Evolutionary conservation across 2,797 vertebrate genomes (phyloP).

Genomic region (Fratercula arctica): DNA sequence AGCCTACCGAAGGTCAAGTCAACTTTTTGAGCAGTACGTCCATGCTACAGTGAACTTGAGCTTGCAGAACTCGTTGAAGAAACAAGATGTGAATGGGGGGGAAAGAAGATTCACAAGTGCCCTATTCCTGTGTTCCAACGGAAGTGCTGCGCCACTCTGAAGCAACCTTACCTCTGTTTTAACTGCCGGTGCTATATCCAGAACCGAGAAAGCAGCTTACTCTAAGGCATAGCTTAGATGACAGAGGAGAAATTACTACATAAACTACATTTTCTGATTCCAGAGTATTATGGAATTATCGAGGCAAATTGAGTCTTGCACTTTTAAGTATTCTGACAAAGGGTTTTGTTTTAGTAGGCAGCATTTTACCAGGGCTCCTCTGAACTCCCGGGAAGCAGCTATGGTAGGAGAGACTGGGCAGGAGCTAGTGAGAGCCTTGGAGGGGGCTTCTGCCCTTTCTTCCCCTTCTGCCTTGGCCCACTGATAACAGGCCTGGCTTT

Average conservation of each 20-base stretch:
- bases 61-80: neutral
- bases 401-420: neutral
- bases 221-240: neutral
- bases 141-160: neutral
- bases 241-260: neutral
- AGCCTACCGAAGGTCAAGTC: neutral
- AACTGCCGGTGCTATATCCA: slow-evolving; percentile 1
- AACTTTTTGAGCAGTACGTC: neutral
- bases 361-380: neutral
- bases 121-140: neutral
- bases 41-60: neutral
- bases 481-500: neutral
- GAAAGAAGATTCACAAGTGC: neutral
- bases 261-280: neutral
- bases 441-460: neutral
- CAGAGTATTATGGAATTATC: neutral
- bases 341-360: neutral
- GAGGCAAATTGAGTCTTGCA: neutral
- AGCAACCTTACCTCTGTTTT: slow-evolving; percentile 25
- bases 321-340: neutral
- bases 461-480: neutral
- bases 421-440: neutral
- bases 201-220: neutral
- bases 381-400: neutral
- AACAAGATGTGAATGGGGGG: neutral